Base-by-base conservation (phyloP, 2,888 invertebrate genomes). In the Xestia xanthographa region DNA sequence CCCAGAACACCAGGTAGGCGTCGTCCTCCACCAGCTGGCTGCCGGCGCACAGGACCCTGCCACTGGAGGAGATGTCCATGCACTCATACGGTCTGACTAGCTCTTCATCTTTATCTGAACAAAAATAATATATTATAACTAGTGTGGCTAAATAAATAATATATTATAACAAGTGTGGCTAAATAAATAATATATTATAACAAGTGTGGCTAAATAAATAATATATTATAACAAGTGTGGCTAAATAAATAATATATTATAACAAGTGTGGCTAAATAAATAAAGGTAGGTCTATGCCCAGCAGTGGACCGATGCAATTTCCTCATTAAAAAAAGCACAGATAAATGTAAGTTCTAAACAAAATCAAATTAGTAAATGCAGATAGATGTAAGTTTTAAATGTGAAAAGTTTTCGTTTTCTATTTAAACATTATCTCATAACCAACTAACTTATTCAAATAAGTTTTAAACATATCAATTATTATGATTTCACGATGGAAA, bases 1-100 rank as follows among this genome's bases (percentile, higher is more conserved):
- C 99, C 98, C 98, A 98, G 95, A 99, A 99, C 79, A 98, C 94
- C 26, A 98, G 95, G 92, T 97, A 98, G 0, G 98, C 97, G 90
- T 98, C 98, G 38, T 97, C 97, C 73, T 97, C 97, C 63, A 97
- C 95, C 41, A 98, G 92, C 90, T 98, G 98, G 1, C 98, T 98
- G 71, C 98, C 99, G 1, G 97, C 98, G 90, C 98, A 98, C 75
- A 99, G 88, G 69, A 98, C 95, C 45, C 97, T 95, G 50, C 98
- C 97, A 84, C 98, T 97, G 73, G 97, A 96, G 38, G 98, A 98
- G 5, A 98, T 92, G 92, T 98, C 98, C 95, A 98, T 98, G 87
- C 98, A 97, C 34, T 97, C 97, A 66, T 98, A 97, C 1, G 97
- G 97, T 89, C 97, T 97, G 5, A 94, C 83, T 56, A 95, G 90